Evolutionary conservation across 2,888 invertebrate species (phyloP).

Genomic region (Morinoia aosen): DNA sequence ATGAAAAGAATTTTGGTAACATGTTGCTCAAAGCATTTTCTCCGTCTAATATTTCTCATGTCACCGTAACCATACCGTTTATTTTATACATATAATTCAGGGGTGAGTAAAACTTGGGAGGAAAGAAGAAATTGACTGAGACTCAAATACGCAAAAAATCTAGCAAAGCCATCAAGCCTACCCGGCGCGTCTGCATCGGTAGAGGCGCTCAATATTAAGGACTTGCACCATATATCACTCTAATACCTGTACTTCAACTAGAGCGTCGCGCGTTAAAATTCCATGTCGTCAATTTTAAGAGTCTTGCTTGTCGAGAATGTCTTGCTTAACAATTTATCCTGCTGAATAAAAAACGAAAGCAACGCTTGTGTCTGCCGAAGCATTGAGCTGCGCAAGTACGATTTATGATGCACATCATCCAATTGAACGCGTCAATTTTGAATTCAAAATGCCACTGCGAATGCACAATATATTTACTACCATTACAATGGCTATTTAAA

Average conservation of each 20-base stretch:
- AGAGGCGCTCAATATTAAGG: neutral
- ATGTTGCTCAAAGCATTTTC: neutral
- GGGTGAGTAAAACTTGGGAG: too few relatives aligned
- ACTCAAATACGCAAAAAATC: neutral
- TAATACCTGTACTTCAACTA: neutral
- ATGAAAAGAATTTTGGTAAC: neutral
- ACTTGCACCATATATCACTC: neutral
- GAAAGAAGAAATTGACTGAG: neutral
- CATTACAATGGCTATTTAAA: neutral
- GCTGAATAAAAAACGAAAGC: neutral
- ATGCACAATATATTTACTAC: neutral
- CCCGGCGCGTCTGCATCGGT: neutral
- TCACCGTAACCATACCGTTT: neutral
- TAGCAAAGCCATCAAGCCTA: neutral
- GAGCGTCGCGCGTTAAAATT: neutral
- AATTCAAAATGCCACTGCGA: neutral
- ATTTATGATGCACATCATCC: neutral
- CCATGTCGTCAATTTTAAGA: neutral
- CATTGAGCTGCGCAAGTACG: neutral
- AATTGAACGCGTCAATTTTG: neutral
- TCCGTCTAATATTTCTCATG: neutral
- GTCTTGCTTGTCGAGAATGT: neutral
- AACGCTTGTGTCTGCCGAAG: neutral
- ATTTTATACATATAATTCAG: too few relatives aligned
- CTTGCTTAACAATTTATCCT: neutral